Evolutionary conservation across 2,888 invertebrate genomes (phyloP), one percentile per base, ranked within the genome.

Genomic region (Drosophila quinaria): DNA sequence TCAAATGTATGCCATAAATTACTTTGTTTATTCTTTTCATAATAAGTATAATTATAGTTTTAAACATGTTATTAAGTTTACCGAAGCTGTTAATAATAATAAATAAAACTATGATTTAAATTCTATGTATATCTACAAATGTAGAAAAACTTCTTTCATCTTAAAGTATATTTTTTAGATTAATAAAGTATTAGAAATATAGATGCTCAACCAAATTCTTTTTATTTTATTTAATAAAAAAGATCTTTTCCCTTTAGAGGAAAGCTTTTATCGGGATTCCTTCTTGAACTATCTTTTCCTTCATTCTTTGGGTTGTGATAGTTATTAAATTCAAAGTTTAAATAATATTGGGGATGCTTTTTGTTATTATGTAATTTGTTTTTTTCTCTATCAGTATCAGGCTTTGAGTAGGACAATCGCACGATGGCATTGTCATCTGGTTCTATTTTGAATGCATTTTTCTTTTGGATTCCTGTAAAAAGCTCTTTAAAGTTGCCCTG

Each of bases 261-360:
- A 60, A 84, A 84, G 0, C 39, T 4, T 0, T 50, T 54, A 19
- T 49, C 3, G 22, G 13, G 0, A 11, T 6, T 11, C 1, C 19
- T 3, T 13, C 9, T 9, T 0, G 0, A 0, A 3, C 4, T 15
- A 1, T 25, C 5, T 9, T 15, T 11, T 22, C 49, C 2, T 1
- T 15, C 0, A 4, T 42, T 3, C 15, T 49, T 62, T 0, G 54
- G 60, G 17, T 52, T 65, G 17, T 10, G 25, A 44, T 61, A 49
- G 37, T 64, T 71, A 0, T 66, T 22, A 17, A 83, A 67, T 0
- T 63, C n/a, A 37, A 83, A 80, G 25, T 77, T 83, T 0, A 80
- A 2, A 8, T 52, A 69, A 13, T 74, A 80, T 37, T 52, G 5
- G 0, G 50, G 31, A 0, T 33, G 2, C 3, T 51, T 44, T 2